Conservation (phyloP, 64 coral and sea anemone genomes). For the Pocillopora verrucosa region DNA sequence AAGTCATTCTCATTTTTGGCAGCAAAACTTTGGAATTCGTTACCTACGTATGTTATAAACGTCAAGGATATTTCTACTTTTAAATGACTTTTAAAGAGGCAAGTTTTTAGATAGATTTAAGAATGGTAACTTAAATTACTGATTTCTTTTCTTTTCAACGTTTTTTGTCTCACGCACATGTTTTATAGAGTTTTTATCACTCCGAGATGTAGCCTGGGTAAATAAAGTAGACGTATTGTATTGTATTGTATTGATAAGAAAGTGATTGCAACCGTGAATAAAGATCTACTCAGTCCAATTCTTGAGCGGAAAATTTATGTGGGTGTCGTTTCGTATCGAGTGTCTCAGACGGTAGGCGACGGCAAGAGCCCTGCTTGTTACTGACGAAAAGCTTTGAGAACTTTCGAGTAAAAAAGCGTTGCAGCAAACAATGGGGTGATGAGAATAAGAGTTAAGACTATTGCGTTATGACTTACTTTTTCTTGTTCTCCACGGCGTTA, state of each 20-base stretch:
- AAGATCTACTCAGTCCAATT: constrained; percentile 4
- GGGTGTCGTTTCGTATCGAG: background rate
- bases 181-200: no score
- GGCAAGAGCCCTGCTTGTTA: background rate
- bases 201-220: no score
- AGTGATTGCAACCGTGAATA: background rate
- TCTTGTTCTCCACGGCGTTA: background rate
- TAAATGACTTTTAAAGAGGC: no score
- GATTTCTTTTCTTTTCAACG: no score
- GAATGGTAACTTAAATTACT: no score
- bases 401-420: constrained; percentile 21
- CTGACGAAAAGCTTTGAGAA: constrained; percentile 14
- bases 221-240: no score
- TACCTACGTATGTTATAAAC: no score
- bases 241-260: background rate
- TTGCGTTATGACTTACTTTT: constrained; percentile 24
- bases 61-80: no score
- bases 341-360: background rate
- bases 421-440: constrained; percentile 1
- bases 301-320: background rate
- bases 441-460: constrained; percentile 25
- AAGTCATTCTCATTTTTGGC: no score
- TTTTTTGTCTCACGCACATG: no score
- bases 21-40: no score
- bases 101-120: no score